phyloP scores from a whole-genome alignment of 2,888 invertebrate species.

The Rhagophthalmus giganteus region DNA sequence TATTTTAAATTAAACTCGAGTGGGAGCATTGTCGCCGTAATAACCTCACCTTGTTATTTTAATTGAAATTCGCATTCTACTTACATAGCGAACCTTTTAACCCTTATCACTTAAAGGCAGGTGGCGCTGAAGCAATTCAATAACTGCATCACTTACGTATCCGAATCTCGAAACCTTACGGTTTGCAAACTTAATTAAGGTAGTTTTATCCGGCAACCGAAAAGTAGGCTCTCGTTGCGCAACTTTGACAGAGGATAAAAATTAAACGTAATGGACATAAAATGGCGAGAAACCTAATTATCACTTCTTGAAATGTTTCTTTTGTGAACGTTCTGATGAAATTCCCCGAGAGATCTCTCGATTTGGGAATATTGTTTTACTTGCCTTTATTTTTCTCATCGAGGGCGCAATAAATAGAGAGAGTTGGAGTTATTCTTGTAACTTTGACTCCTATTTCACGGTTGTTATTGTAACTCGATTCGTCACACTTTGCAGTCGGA shows the following conservation, averaged over 20 bases:
- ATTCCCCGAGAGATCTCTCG: constrained; percentile 8
- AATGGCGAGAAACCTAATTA: constrained; percentile 21
- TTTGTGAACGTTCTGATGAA: constrained; percentile 14
- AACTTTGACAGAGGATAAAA: constrained; percentile 2
- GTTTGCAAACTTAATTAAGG: constrained; percentile 9
- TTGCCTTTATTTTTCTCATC: constrained; percentile 3
- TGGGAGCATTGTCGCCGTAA: not conserved
- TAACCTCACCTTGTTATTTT: constrained; percentile 5
- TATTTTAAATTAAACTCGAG: not conserved
- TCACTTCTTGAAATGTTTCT: constrained; percentile 18
- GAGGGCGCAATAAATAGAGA: constrained; percentile 1
- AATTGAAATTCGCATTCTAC: constrained; percentile 1
- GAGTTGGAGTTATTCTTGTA: constrained; percentile 10
- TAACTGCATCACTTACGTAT: constrained; percentile 13
- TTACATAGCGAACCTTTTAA: constrained; percentile 4
- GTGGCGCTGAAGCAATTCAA: constrained; percentile 6
- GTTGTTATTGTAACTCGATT: constrained; percentile 25
- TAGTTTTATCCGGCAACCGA: not conserved
- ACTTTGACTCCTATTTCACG: constrained; percentile 17
- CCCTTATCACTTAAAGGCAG: constrained; percentile 13
- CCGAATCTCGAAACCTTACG: constrained; percentile 6
- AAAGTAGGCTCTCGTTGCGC: not conserved
- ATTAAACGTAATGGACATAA: constrained; percentile 18
- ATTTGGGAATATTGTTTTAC: constrained; percentile 11
- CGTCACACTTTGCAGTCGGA: constrained; percentile 8